Evolutionary conservation across 2,888 invertebrate species (phyloP).

Genomic region (Hemaris fuciformis): DNA sequence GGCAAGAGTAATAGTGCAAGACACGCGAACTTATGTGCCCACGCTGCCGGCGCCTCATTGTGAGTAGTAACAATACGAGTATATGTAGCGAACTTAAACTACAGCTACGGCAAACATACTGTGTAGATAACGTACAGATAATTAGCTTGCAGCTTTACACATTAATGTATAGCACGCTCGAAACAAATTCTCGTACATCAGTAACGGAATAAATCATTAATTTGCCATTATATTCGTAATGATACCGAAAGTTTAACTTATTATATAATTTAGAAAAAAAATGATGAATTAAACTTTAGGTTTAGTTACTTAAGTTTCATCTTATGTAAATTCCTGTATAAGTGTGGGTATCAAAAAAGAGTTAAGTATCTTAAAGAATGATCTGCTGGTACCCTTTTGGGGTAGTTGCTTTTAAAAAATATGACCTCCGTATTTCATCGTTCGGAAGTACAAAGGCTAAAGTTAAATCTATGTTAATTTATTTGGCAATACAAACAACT

Average conservation of each 20-base stretch:
- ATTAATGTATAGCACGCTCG: background rate
- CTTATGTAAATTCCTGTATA: too few species aligned
- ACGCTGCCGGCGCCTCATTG: background rate
- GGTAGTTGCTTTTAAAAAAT: too few species aligned
- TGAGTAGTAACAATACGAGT: background rate
- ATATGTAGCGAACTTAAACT: background rate
- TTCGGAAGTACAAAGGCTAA: too few species aligned
- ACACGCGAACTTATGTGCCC: slow-evolving; percentile 50
- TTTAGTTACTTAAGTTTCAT: too few species aligned
- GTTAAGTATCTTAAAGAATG: too few species aligned
- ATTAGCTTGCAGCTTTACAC: background rate
- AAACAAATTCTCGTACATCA: background rate
- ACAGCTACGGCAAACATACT: background rate
- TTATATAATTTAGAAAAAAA: too few species aligned
- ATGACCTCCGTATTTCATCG: too few species aligned
- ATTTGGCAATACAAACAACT: background rate
- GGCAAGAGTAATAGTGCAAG: slow-evolving; percentile 49
- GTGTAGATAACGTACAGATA: background rate
- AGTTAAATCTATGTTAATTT: too few species aligned
- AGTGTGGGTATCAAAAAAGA: too few species aligned
- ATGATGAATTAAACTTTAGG: too few species aligned
- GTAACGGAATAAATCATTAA: background rate
- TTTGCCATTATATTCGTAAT: background rate
- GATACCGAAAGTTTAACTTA: too few species aligned
- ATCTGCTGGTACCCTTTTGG: too few species aligned